Evolutionary conservation across 2,797 vertebrate genomes (phyloP), one percentile per base, ranked within the genome.

Genomic region (Pseudomugil gertrudae): DNA sequence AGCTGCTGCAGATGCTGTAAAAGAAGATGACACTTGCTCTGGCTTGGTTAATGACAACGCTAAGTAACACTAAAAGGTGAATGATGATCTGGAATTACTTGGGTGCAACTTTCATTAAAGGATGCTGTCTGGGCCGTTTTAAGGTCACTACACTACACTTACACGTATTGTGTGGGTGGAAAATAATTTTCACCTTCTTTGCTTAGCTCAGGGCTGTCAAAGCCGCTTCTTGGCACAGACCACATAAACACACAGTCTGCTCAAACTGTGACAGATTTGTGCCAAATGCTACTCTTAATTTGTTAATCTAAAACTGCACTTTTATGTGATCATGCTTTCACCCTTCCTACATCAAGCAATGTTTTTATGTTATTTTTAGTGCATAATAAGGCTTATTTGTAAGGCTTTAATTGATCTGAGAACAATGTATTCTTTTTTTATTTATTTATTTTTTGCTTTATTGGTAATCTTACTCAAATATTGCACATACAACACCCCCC

Each of bases 171-270:
- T 36, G 78, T 90, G 81, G 85, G 84, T 52, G 72, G 61, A 57
- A 71, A 88, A 84, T 80, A 84, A 83, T 87, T 87, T 75, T 83
- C 86, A 88, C 87, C 74, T 87, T 88, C 63, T 70, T 80, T 74
- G 70, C 70, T 76, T 81, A 75, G 79, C 82, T 70, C 3, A 32
- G 3, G 70, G 76, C 79, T 85, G 81, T 76, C 69, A 87, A 81
- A 82, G 74, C 75, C 84, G 80, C 74, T 76, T 63, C 63, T 70
- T 72, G 63, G 71, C 82, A 80, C 47, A 30, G 69, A 81, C 51
- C 55, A 47, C 55, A 35, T 78, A 62, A 10, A 60, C 56, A 84
- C 68, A 72, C 69, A 69, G 52, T 67, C 55, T 36, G 66, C 63
- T 77, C 15, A 30, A 75, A 69, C 55, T 47, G 21, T 45, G 13